Conservation (phyloP, 2,113 vertebrate species). For the Hemicordylus capensis region DNA sequence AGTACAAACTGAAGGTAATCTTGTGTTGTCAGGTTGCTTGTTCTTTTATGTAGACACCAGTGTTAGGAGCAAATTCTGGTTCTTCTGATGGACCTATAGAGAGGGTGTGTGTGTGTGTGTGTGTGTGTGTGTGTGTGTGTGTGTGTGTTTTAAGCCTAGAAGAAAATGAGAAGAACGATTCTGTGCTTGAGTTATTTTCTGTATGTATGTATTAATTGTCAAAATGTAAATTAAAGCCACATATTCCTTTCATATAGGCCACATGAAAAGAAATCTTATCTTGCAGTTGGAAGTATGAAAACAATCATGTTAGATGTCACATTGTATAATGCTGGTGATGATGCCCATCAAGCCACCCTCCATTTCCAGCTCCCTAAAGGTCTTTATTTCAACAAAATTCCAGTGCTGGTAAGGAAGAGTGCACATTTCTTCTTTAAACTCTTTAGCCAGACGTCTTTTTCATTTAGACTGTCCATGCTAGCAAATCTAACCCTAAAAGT, state of each 20-base stretch:
- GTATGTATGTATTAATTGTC: too few species aligned
- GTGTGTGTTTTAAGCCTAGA: background rate
- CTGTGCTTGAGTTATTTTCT: background rate
- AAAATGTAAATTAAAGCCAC: constrained; percentile 1
- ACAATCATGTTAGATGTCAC: constrained; percentile 83
- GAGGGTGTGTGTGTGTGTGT: background rate
- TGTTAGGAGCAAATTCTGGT: background rate
- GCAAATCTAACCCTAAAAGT: background rate
- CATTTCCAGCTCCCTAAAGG: constrained; percentile 82
- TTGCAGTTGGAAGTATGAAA: constrained; percentile 85
- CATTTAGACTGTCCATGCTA: too few species aligned
- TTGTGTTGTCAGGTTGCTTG: too few species aligned
- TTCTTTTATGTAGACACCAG: background rate
- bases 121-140: background rate
- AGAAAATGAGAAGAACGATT: background rate
- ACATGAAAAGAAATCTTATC: constrained; percentile 81
- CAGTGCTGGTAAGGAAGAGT: constrained; percentile 82
- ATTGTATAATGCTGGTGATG: constrained; percentile 87
- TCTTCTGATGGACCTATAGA: too few species aligned
- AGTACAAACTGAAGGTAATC: background rate
- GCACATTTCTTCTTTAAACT: background rate
- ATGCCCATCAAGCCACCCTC: constrained; percentile 87
- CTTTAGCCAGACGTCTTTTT: background rate
- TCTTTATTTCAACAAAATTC: constrained; percentile 88
- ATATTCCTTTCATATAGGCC: constrained; percentile 67